These are phyloP conservation scores for Ancistrus triradiatus DNA, from an alignment of 2,113 vertebrate genomes.

Conservation along the genomic window DNA sequence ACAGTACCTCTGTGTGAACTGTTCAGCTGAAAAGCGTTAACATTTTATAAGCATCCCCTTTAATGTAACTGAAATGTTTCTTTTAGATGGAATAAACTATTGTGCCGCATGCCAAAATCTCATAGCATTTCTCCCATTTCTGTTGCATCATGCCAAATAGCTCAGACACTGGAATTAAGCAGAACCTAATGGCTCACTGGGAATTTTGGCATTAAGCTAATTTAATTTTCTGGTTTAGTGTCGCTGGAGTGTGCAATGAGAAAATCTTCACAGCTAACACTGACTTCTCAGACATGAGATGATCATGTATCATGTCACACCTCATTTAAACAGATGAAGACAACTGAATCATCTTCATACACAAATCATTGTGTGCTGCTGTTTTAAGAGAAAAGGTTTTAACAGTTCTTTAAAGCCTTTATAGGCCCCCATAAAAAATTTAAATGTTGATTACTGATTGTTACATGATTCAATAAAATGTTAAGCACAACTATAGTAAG, in stretches of 20 bases:
- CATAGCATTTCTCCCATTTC: constrained; percentile 5
- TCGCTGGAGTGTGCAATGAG: constrained; percentile 20
- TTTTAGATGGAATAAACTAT: constrained; percentile 43
- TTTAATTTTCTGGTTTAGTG: constrained; percentile 47
- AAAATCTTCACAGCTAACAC: constrained; percentile 19
- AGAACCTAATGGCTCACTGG: constrained; percentile 52
- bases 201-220: constrained; percentile 45
- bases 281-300: constrained; percentile 5
- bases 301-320: not conserved
- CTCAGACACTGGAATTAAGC: constrained; percentile 49
- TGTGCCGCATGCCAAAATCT: constrained; percentile 33
- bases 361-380: too few species aligned
- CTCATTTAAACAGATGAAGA: not conserved
- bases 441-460: too few species aligned
- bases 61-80: constrained; percentile 31
- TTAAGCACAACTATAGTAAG: too few species aligned
- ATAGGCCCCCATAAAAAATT: too few species aligned
- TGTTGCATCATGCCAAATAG: constrained; percentile 39
- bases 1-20: too few species aligned
- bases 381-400: too few species aligned
- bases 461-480: too few species aligned
- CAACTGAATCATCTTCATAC: not conserved
- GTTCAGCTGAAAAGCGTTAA: too few species aligned
- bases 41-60: constrained; percentile 10
- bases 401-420: too few species aligned